Conservation (phyloP, 1,140 invertebrate species). For the Pentalonia nigronervosa region DNA sequence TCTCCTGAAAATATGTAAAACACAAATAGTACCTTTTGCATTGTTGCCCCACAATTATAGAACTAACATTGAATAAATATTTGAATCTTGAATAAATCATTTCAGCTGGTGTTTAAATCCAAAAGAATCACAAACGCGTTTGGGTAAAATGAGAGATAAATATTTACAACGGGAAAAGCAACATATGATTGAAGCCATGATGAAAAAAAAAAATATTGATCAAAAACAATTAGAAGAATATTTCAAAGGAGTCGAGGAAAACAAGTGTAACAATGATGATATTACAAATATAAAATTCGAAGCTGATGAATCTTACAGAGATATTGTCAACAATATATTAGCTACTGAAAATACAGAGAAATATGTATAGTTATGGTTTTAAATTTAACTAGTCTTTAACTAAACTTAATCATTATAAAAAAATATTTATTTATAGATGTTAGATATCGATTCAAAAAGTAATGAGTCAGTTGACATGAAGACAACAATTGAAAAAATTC, state of each 20-base stretch:
- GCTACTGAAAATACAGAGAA: background rate
- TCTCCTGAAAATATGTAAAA: background rate
- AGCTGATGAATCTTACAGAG: conserved; percentile 9
- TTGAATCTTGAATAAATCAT: background rate
- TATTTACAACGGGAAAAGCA: background rate
- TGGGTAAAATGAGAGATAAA: conserved; percentile 4
- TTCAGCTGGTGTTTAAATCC: conserved; percentile 40
- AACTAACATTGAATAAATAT: no score
- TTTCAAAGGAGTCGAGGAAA: background rate
- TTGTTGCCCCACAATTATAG: background rate
- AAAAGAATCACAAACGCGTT: background rate
- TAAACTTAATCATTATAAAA: background rate
- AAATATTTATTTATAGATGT: background rate
- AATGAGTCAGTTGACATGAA: background rate
- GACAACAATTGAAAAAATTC: background rate
- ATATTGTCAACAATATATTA: conserved; percentile 23
- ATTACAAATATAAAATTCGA: conserved; percentile 5
- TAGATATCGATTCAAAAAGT: background rate
- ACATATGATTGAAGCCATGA: background rate
- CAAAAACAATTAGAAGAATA: conserved; percentile 29
- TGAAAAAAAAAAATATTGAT: conserved; percentile 48
- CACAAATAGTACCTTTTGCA: background rate
- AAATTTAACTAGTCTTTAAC: background rate
- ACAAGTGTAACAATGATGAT: background rate
- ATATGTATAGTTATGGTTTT: background rate